Evolutionary conservation across 2,113 vertebrate species (phyloP).

Genomic region (Empidonax traillii): DNA sequence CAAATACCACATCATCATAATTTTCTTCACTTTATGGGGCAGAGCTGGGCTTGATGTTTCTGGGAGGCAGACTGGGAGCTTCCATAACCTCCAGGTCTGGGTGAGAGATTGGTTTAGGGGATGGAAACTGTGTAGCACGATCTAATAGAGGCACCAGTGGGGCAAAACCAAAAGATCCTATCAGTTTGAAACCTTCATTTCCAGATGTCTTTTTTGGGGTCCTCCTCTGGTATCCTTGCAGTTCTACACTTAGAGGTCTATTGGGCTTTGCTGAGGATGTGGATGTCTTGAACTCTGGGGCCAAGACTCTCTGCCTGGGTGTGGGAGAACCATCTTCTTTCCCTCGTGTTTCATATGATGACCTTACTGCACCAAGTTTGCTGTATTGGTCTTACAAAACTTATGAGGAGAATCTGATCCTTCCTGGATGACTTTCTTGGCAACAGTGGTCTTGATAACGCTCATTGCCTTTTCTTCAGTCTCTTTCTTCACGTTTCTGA

Average conservation of each 20-base stretch:
- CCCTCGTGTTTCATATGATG: conserved; percentile 6
- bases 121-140: not conserved
- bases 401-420: not conserved
- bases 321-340: not conserved
- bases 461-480: conserved; percentile 40
- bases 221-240: conserved; percentile 73
- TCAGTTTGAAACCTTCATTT: not conserved
- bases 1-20: no score
- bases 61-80: conserved; percentile 83
- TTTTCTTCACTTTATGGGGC: not conserved
- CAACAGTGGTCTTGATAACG: conserved; percentile 45
- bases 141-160: conserved; percentile 22
- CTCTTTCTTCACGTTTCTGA: conserved; percentile 32
- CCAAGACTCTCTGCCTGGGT: conserved; percentile 74
- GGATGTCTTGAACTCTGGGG: conserved; percentile 72
- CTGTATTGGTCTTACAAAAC: conserved; percentile 22
- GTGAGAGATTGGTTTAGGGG: conserved; percentile 45
- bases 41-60: conserved; percentile 68
- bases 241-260: conserved; percentile 81
- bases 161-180: not conserved
- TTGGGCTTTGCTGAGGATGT: conserved; percentile 83
- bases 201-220: not conserved
- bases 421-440: conserved; percentile 54
- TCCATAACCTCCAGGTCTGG: not conserved
- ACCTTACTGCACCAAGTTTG: not conserved